Evolutionary conservation across 2,888 invertebrate genomes (phyloP).

Genomic region (Caenorhabditis sulstoni): DNA sequence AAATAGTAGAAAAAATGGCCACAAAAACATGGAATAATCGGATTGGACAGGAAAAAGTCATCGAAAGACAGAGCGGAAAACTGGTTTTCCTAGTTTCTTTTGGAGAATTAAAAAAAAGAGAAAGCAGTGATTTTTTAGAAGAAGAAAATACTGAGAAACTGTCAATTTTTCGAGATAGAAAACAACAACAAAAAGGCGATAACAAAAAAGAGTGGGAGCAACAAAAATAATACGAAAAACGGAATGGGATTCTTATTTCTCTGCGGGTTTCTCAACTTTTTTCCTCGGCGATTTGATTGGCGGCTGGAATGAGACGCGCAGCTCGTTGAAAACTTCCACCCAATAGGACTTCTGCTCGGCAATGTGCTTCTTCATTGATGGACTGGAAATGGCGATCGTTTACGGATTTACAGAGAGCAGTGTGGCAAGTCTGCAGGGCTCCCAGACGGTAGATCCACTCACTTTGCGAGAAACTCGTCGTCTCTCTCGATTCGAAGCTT

Average conservation of each 20-base stretch:
- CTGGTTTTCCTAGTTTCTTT: background rate
- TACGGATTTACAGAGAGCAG: no score
- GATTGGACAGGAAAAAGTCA: background rate
- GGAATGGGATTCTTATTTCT: background rate
- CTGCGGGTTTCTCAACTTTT: background rate
- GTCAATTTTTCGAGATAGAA: no score
- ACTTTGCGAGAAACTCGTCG: conserved; percentile 53
- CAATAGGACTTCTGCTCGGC: conserved; percentile 53
- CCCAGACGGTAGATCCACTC: background rate
- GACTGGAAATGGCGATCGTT: conserved; percentile 34
- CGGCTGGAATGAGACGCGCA: conserved; percentile 16
- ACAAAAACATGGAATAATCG: background rate
- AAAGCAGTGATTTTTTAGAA: no score
- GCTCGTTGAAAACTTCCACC: conserved; percentile 27
- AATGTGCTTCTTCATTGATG: conserved; percentile 35
- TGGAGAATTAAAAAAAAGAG: background rate
- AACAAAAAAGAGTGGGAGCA: background rate
- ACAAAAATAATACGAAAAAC: background rate
- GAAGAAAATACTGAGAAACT: conserved; percentile 2
- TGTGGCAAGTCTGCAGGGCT: no score
- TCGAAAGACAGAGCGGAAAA: background rate
- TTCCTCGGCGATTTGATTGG: conserved; percentile 18
- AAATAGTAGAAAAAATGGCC: background rate
- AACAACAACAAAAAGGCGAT: conserved; percentile 5
- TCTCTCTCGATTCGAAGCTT: conserved; percentile 57